Conservation (phyloP, 2,888 invertebrate genomes). For the Monochamus alternatus region DNA sequence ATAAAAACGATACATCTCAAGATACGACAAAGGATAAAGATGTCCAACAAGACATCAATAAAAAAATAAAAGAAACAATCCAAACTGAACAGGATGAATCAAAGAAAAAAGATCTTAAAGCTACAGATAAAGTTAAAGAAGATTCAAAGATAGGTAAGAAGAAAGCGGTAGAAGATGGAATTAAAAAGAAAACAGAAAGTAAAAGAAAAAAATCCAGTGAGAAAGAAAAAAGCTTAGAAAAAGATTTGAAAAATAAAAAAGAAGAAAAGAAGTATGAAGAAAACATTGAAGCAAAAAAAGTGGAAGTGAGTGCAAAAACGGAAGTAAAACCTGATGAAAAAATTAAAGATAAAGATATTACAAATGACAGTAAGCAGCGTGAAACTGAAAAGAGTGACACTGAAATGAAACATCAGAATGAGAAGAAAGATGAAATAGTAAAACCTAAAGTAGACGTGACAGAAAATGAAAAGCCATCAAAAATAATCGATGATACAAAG, state of each 20-base stretch:
- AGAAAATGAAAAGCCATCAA: too few relatives aligned
- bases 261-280: neutral
- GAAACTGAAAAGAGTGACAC: neutral
- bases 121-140: neutral
- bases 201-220: neutral
- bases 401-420: neutral
- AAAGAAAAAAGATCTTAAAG: neutral
- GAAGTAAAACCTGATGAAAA: neutral
- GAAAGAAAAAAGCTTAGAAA: neutral
- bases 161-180: neutral
- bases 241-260: neutral
- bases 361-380: neutral
- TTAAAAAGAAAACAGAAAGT: neutral
- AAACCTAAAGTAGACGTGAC: neutral
- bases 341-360: neutral
- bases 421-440: neutral
- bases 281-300: neutral
- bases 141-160: neutral
- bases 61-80: neutral
- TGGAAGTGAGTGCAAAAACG: too few relatives aligned
- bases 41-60: neutral
- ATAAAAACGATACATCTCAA: neutral
- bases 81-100: neutral
- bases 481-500: neutral
- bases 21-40: neutral